Evolutionary conservation across 2,797 vertebrate species (phyloP).

Genomic region (Trematomus bernacchii): DNA sequence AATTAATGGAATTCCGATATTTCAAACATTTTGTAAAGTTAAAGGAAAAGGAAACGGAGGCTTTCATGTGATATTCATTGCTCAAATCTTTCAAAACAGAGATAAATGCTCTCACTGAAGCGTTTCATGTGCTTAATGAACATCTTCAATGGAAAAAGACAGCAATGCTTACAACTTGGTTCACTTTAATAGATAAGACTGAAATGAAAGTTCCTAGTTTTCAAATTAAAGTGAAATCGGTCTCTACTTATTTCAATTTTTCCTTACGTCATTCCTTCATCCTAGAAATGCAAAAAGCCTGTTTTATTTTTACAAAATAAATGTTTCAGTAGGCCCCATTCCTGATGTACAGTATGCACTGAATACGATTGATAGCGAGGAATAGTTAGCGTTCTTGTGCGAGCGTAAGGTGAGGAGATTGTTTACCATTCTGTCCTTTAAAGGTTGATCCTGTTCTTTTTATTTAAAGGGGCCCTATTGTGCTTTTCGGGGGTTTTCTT

Average conservation of each 20-base stretch:
- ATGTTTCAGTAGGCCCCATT: neutral
- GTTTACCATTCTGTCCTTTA: neutral
- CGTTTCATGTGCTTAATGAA: constrained; percentile 44
- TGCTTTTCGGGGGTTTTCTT: neutral
- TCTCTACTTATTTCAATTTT: neutral
- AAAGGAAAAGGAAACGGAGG: neutral
- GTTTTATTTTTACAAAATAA: neutral
- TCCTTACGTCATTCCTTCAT: neutral
- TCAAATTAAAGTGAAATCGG: constrained; percentile 24
- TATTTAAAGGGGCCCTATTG: too few species aligned
- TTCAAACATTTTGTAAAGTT: constrained; percentile 8
- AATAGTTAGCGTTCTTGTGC: neutral
- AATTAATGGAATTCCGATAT: neutral
- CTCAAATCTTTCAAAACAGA: constrained; percentile 28
- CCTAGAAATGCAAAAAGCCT: neutral
- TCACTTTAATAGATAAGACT: constrained; percentile 26
- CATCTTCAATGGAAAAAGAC: constrained; percentile 15
- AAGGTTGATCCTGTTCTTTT: neutral
- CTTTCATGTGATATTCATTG: constrained; percentile 13
- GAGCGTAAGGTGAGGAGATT: neutral
- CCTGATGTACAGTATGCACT: neutral
- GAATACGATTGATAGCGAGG: neutral
- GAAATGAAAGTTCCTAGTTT: constrained; percentile 40
- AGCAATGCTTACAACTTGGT: constrained; percentile 28
- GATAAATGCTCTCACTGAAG: constrained; percentile 25